A percentile compares a stretch with the other conserved stretches of the same genome.
These are phyloP conservation scores for Hydractinia symbiolongicarpus DNA, from an alignment of 30 jellyfish, hydroid and myxozoan species.

Conservation along the genomic window DNA sequence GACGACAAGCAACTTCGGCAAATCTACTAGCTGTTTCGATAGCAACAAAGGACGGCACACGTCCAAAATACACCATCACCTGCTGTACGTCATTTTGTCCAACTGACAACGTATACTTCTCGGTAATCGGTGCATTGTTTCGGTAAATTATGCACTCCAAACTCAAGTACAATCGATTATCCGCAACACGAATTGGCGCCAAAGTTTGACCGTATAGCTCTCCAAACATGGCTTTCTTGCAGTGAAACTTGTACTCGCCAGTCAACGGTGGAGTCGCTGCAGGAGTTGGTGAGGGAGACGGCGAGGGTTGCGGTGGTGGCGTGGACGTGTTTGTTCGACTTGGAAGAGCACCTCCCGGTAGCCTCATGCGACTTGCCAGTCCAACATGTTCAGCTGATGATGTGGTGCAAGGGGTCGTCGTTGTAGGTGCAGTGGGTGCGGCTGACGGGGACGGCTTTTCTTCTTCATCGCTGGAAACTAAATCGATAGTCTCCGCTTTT, in stretches of 20 bases:
- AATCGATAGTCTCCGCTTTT: constrained; percentile 37
- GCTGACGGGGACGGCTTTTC: not conserved
- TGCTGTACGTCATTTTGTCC: constrained; percentile 33
- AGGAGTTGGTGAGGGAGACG: not conserved
- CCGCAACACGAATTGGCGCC: constrained; percentile 38
- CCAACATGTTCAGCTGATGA: constrained; percentile 1
- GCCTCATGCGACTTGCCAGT: constrained; percentile 52
- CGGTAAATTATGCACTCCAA: constrained; percentile 20
- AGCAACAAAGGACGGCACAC: constrained; percentile 41
- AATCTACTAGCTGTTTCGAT: constrained; percentile 34
- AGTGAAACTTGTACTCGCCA: constrained; percentile 24
- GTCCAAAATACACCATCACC: constrained; percentile 23
- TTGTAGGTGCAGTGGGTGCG: not conserved
- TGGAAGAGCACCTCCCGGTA: constrained; percentile 52
- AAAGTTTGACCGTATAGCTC: constrained; percentile 55
- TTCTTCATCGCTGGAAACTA: constrained; percentile 80
- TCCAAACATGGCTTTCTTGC: constrained; percentile 44
- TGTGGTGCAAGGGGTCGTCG: not conserved
- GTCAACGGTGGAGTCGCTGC: constrained; percentile 16
- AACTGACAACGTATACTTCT: constrained; percentile 37
- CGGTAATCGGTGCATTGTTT: constrained; percentile 16
- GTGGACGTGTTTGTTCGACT: constrained; percentile 33
- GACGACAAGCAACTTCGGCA: constrained; percentile 38
- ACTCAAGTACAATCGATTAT: constrained; percentile 28
- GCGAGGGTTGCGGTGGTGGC: constrained; percentile 3